phyloP scores from a whole-genome alignment of 2,113 vertebrate species.

The Tiliqua scincoides region DNA sequence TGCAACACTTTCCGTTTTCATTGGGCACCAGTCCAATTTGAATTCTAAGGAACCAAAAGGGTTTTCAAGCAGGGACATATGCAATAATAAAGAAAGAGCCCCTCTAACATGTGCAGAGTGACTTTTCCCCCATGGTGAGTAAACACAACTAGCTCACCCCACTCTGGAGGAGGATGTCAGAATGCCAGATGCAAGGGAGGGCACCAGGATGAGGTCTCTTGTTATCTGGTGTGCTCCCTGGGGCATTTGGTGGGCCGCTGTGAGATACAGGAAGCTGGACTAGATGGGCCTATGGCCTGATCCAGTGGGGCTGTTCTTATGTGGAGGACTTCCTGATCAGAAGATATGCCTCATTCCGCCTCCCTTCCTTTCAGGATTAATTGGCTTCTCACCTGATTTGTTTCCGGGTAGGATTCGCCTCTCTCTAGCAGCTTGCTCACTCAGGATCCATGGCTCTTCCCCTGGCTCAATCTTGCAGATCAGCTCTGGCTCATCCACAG shows the following conservation, averaged over 20 bases:
- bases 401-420: slow-evolving; percentile 2
- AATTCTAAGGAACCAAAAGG: not conserved
- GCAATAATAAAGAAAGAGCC: not conserved
- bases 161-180: not conserved
- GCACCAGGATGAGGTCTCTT: no score
- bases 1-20: not conserved
- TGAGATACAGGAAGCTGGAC: no score
- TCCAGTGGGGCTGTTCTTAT: no score
- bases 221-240: no score
- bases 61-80: not conserved
- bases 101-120: not conserved
- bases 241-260: no score
- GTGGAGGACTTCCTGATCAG: not conserved
- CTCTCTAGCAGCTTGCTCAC: not conserved
- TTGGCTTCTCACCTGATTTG: not conserved
- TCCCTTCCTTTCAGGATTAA: not conserved
- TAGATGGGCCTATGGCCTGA: no score
- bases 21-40: not conserved
- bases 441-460: slow-evolving; percentile 9
- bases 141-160: not conserved
- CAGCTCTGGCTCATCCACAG: slow-evolving; percentile 2
- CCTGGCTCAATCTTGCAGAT: slow-evolving; percentile 19
- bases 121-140: not conserved
- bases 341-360: not conserved
- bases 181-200: no score